Evolutionary conservation across 2,113 vertebrate species (phyloP).

Genomic region (Takifugu flavidus): DNA sequence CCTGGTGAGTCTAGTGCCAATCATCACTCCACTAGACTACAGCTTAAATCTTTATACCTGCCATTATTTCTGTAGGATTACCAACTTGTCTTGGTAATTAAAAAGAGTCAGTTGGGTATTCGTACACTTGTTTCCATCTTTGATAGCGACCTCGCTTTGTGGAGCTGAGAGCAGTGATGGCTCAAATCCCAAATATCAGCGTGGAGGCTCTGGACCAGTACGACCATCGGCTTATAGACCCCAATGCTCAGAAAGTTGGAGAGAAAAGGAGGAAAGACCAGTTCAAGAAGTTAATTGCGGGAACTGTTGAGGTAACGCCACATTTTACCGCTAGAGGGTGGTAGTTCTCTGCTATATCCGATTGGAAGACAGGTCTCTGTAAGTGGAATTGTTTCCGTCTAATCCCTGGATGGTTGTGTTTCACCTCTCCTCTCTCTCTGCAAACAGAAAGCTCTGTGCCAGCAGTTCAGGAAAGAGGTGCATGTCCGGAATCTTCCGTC

Average conservation of each 20-base stretch:
- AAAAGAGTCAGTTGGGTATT: background rate
- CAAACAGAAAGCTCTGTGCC: constrained; percentile 90
- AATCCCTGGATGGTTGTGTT: constrained; percentile 12
- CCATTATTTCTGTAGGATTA: too few species aligned
- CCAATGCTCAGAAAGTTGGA: constrained; percentile 77
- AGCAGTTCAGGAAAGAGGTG: constrained; percentile 98
- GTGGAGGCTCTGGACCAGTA: constrained; percentile 87
- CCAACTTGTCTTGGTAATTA: background rate
- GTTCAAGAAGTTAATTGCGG: constrained; percentile 92
- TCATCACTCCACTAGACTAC: too few species aligned
- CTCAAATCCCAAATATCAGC: constrained; percentile 88
- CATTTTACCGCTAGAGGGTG: constrained; percentile 40
- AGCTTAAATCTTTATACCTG: too few species aligned
- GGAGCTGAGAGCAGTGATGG: constrained; percentile 89
- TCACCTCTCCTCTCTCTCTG: constrained; percentile 39
- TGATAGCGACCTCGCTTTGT: constrained; percentile 84
- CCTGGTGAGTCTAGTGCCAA: constrained; percentile 70
- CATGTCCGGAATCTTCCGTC: constrained; percentile 97
- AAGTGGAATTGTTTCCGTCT: too few species aligned
- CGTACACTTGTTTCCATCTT: background rate
- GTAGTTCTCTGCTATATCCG: constrained; percentile 2
- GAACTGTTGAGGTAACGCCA: constrained; percentile 87
- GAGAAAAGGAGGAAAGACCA: constrained; percentile 94
- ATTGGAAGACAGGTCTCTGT: background rate
- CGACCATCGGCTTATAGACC: constrained; percentile 85